Conservation (phyloP, 2,797 vertebrate species). For the Tadarida brasiliensis region DNA sequence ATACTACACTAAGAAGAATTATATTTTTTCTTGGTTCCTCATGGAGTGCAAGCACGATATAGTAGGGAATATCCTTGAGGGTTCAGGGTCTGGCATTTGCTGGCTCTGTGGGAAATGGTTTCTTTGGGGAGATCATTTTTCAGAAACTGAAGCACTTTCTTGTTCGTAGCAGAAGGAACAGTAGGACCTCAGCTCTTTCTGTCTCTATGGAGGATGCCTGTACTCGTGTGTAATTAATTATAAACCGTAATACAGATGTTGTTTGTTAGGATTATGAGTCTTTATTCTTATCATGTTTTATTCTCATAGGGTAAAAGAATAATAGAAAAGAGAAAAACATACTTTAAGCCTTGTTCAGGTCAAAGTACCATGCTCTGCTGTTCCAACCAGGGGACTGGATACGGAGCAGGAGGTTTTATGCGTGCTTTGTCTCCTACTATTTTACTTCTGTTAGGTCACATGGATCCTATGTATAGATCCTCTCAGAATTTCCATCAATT, state of each 20-base stretch:
- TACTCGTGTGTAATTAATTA: neutral
- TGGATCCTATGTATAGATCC: neutral
- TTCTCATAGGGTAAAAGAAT: constrained; percentile 1
- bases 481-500: neutral
- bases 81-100: neutral
- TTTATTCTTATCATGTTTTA: neutral
- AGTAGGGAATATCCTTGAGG: neutral
- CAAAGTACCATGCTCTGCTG: neutral
- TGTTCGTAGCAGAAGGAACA: neutral
- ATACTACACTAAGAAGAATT: neutral
- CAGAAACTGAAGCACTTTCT: neutral
- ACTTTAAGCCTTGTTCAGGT: neutral
- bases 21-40: neutral
- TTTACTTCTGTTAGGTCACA: neutral
- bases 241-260: neutral
- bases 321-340: neutral
- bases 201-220: neutral
- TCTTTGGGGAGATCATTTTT: neutral
- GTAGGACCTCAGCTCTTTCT: neutral
- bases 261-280: neutral
- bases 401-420: neutral
- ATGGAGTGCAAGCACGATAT: neutral
- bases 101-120: neutral
- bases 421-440: neutral
- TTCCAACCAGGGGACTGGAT: too few relatives aligned